Conservation (phyloP, 2,888 invertebrate genomes). For the Aphidius colemani region DNA sequence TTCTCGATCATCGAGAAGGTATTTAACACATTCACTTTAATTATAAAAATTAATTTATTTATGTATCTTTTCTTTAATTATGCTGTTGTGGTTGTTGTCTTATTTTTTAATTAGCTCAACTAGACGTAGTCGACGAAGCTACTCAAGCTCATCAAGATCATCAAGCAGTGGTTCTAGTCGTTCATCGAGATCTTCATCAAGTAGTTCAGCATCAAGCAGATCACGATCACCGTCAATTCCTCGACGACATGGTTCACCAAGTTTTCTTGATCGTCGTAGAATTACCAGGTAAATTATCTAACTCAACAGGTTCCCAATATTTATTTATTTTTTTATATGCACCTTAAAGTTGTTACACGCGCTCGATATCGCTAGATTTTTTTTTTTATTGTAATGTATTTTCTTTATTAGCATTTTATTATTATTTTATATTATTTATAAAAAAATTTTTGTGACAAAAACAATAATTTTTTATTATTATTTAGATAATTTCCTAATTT, state of each 20-base stretch:
- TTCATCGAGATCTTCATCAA: constrained; percentile 63
- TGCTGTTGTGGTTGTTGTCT: constrained; percentile 22
- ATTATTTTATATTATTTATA: constrained; percentile 12
- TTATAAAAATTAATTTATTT: neutral
- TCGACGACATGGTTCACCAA: constrained; percentile 89
- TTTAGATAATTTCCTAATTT: constrained; percentile 23
- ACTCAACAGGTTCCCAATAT: constrained; percentile 17
- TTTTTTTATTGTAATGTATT: constrained; percentile 4
- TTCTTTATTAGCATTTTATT: constrained; percentile 13
- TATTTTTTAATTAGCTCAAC: constrained; percentile 36
- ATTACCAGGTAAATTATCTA: constrained; percentile 84
- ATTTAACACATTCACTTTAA: neutral
- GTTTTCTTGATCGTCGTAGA: constrained; percentile 88
- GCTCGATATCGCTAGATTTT: constrained; percentile 28
- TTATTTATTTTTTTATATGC: constrained; percentile 26
- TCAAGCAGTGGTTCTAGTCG: constrained; percentile 66
- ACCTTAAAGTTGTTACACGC: neutral
- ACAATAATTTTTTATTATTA: too few species aligned
- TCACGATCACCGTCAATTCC: constrained; percentile 90
- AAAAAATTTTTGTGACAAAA: neutral
- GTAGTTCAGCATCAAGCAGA: constrained; percentile 59
- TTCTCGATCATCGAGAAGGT: constrained; percentile 53
- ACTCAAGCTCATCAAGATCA: constrained; percentile 54
- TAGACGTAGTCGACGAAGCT: constrained; percentile 54
- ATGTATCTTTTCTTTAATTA: neutral